phyloP scores from a whole-genome alignment of 2,797 vertebrate species.

The Gobio occitaniae region DNA sequence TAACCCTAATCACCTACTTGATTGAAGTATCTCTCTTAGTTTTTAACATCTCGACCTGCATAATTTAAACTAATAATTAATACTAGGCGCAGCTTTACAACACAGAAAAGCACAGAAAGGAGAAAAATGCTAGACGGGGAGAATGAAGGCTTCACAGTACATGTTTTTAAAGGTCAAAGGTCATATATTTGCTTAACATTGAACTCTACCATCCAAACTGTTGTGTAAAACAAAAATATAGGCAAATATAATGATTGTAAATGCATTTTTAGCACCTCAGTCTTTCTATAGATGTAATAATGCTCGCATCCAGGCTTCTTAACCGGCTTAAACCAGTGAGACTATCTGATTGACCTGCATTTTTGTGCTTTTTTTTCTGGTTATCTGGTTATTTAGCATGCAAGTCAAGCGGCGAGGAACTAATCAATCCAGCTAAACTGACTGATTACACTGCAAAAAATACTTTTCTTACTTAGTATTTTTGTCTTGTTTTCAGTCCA shows the following conservation, averaged over 20 bases:
- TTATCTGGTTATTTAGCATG: neutral
- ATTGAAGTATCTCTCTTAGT: neutral
- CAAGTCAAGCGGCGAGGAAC: neutral
- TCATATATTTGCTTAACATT: neutral
- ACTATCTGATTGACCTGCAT: neutral
- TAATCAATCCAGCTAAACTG: neutral
- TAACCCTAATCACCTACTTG: constrained; percentile 13
- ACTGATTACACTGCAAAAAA: neutral
- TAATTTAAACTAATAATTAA: neutral
- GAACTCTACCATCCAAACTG: neutral
- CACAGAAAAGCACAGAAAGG: neutral
- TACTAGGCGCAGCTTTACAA: neutral
- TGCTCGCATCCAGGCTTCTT: neutral
- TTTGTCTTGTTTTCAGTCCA: neutral
- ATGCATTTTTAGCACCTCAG: neutral
- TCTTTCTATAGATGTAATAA: neutral
- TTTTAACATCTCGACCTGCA: neutral
- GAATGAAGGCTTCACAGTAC: neutral
- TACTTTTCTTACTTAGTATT: too few species aligned
- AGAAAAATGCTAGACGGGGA: neutral
- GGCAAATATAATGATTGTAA: neutral
- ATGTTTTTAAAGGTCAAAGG: neutral
- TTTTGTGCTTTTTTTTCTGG: neutral
- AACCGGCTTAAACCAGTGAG: neutral
- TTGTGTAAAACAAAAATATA: neutral